Evolutionary conservation across 2,113 vertebrate species (phyloP), one percentile per base, ranked within the genome.

Genomic region (Odobenus rosmarus): DNA sequence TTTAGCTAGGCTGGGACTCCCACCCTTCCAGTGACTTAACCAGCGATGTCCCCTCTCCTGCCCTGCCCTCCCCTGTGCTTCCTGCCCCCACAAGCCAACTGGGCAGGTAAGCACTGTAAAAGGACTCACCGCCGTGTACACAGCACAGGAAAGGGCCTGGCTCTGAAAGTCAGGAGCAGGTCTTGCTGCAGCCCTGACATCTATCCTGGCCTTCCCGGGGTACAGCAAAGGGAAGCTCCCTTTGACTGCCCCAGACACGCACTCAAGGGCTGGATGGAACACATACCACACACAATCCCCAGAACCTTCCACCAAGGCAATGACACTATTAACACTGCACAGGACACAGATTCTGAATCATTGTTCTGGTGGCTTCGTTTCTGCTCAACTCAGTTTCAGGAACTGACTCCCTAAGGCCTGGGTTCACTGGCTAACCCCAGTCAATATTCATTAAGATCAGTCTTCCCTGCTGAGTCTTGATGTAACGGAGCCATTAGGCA

Each of bases 261-360:
- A 12, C 55, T 14, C 0, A 0, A n/a, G 39, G 84, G 26, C 42
- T 14, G 0, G 0, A n/a, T 2, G 7, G 49, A 15, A 14, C 15
- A 28, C 59, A 53, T 4, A 24, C 33, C 12, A 23, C 0, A 5
- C 46, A 67, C 19, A 0, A 18, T 26, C 76, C 7, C 28, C 24
- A 26, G n/a, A 31, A 21, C 33, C 15, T 28, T 3, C 59, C 18
- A 0, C n/a, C 61, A 19, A 18, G 9, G 79, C 4, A 24, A 71
- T 0, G 61, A 3, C 14, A 11, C 0, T 5, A 4, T 12, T 0
- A 31, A 7, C 31, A 7, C 49, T 2, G 9, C 36, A 19, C 16
- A 8, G n/a, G n/a, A 26, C 67, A 24, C 19, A 3, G 3, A 10
- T 6, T 28, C 31, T 9, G 21, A 31, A 23, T 12, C 93, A 1